A percentile compares a stretch with the other conserved stretches of the same genome.
These are phyloP conservation scores for Sesia apiformis DNA, from an alignment of 2,888 invertebrate genomes.

Conservation along the genomic window DNA sequence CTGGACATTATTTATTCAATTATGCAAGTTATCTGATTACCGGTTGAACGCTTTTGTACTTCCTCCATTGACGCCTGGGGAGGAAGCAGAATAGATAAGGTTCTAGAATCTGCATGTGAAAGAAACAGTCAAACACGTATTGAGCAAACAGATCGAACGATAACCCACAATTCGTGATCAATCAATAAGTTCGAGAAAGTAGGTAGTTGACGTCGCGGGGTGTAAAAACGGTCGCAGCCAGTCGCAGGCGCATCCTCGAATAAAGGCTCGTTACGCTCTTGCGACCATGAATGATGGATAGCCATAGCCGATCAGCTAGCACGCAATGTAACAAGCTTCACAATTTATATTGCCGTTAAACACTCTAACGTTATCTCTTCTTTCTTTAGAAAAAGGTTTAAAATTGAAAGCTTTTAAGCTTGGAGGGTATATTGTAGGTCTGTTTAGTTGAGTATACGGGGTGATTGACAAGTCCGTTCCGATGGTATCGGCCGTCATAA, in stretches of 20 bases:
- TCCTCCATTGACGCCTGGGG: background rate
- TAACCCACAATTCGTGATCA: conserved; percentile 50
- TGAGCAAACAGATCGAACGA: conserved; percentile 18
- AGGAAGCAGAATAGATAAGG: background rate
- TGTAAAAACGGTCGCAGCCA: conserved; percentile 48
- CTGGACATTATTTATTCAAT: conserved; percentile 61
- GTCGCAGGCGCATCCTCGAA: conserved; percentile 49
- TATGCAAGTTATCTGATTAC: conserved; percentile 63
- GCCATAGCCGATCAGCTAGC: conserved; percentile 52
- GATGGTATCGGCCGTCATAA: conserved; percentile 65
- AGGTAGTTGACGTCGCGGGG: conserved; percentile 22
- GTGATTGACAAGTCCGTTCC: conserved; percentile 70
- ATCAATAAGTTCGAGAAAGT: conserved; percentile 31
- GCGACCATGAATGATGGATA: conserved; percentile 63
- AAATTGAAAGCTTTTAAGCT: background rate
- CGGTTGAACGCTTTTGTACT: conserved; percentile 2
- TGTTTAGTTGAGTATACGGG: conserved; percentile 26
- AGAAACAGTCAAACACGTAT: background rate
- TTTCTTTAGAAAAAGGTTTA: background rate
- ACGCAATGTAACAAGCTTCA: conserved; percentile 15
- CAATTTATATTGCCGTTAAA: background rate
- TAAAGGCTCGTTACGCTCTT: conserved; percentile 67
- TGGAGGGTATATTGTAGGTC: conserved; percentile 29
- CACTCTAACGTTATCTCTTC: background rate
- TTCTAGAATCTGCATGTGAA: background rate